These are phyloP conservation scores for Lepus oiostolus DNA, from an alignment of 2,797 vertebrate genomes.

Conservation along the genomic window DNA sequence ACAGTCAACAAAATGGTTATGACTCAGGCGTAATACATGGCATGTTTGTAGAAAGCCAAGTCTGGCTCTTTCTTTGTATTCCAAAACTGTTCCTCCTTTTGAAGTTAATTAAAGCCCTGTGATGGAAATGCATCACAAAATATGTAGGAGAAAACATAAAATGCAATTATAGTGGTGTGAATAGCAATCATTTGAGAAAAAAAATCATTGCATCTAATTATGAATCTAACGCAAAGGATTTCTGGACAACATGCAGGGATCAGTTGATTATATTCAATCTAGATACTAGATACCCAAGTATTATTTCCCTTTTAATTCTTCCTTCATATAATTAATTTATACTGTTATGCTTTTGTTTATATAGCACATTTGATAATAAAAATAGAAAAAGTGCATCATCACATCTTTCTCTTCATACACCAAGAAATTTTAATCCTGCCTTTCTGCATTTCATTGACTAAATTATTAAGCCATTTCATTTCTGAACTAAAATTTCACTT, in stretches of 20 bases:
- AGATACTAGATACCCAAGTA: not conserved
- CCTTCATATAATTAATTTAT: not conserved
- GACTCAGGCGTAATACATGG: conserved; percentile 67
- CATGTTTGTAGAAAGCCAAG: conserved; percentile 67
- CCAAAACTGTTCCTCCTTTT: conserved; percentile 58
- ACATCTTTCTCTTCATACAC: not conserved
- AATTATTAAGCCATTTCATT: not conserved
- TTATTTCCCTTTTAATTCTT: not conserved
- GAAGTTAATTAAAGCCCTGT: conserved; percentile 53
- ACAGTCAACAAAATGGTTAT: conserved; percentile 70
- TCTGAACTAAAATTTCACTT: not conserved
- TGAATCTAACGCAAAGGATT: conserved; percentile 5
- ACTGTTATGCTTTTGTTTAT: not conserved
- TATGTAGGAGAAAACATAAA: conserved; percentile 14
- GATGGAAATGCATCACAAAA: conserved; percentile 43
- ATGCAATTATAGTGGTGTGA: not conserved
- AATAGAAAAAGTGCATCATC: not conserved
- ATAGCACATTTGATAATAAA: conserved; percentile 6
- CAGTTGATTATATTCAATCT: not conserved
- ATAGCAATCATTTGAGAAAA: not conserved
- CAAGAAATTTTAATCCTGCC: not conserved
- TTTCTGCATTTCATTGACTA: not conserved
- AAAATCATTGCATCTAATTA: not conserved
- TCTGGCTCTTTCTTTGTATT: conserved; percentile 62
- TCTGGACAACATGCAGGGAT: not conserved